These are phyloP conservation scores for Polyommatus iphigenia DNA, from an alignment of 2,888 invertebrate genomes.

Conservation along the genomic window DNA sequence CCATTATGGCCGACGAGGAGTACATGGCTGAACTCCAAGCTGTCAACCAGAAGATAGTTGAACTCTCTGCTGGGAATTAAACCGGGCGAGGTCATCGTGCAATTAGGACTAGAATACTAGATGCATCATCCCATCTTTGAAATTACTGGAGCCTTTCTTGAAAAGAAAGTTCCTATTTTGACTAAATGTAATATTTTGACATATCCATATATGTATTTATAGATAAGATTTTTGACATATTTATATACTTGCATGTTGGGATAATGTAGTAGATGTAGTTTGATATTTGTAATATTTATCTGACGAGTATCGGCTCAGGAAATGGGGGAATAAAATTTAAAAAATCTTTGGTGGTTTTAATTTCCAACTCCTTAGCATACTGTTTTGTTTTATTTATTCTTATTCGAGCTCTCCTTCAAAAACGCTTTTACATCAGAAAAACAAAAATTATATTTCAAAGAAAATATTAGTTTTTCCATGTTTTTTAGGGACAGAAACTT, in stretches of 20 bases:
- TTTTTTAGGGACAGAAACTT: too few relatives aligned
- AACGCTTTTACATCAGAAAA: background rate
- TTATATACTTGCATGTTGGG: constrained; percentile 14
- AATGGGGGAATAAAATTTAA: constrained; percentile 52
- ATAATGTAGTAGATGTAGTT: constrained; percentile 22
- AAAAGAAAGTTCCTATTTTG: constrained; percentile 1
- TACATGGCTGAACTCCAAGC: constrained; percentile 87
- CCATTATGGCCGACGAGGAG: constrained; percentile 85
- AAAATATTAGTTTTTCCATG: too few relatives aligned
- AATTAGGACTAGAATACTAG: background rate
- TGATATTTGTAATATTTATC: constrained; percentile 28
- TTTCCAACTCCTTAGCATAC: background rate
- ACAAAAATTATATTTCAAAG: too few relatives aligned
- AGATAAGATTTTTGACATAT: constrained; percentile 4
- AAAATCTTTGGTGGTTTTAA: constrained; percentile 43
- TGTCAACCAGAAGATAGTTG: constrained; percentile 86
- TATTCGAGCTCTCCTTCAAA: background rate
- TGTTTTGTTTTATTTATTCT: background rate
- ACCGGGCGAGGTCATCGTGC: constrained; percentile 41
- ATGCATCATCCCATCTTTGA: background rate
- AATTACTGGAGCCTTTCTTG: background rate
- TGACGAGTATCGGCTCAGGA: constrained; percentile 51
- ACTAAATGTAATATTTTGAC: background rate
- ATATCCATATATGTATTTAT: constrained; percentile 2
- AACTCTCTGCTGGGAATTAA: constrained; percentile 62